Base-by-base conservation (phyloP, 2,797 vertebrate species). In the Alfaro cultratus region DNA sequence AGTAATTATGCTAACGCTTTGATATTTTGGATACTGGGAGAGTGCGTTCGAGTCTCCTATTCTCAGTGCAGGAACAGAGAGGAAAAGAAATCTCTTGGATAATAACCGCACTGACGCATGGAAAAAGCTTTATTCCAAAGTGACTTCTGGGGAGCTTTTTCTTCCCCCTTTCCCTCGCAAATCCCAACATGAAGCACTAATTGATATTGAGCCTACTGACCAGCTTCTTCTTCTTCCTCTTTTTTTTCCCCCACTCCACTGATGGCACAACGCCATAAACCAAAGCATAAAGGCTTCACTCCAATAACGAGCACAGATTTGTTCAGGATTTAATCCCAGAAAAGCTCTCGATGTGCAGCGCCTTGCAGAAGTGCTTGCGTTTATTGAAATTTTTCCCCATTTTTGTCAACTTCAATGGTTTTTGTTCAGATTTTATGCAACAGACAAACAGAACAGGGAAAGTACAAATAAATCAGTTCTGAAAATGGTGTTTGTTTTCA, bases 1-100 rank as follows among this genome's bases (percentile, higher is more conserved):
- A 94, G 92, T 94, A 94, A 95, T 95, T 95, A 95, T 90, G 88
- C 88, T 82, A 91, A 85, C 47, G 78, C 93, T 95, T 96, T 95
- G 94, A 95, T 94, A 92, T 90, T 90, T 89, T 82, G 86, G 84
- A 92, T 91, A 85, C 83, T 89, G 90, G 87, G 85, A 90, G 85
- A 84, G 81, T n/a, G 29, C 53, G 34, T 80, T 89, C 76, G 71
- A 85, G 71, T 80, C 81, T 92, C 84, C 85, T 87, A 87, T 92
- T 93, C 91, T 90, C 86, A 83, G 75, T 39, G 72, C 82, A 78
- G 85, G 73, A 83, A 88, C 45, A 71, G 68, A 84, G 79, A 83
- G 87, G 4, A 64, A 75, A 84, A 84, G 74, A 84, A 45, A 53
- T 90, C 73, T 83, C 70, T 72, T 86, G 83, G 88, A 92, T 91